Evolutionary conservation across 92 coral and sea anemone genomes (phyloP).

Genomic region (Palythoa grandiflora): DNA sequence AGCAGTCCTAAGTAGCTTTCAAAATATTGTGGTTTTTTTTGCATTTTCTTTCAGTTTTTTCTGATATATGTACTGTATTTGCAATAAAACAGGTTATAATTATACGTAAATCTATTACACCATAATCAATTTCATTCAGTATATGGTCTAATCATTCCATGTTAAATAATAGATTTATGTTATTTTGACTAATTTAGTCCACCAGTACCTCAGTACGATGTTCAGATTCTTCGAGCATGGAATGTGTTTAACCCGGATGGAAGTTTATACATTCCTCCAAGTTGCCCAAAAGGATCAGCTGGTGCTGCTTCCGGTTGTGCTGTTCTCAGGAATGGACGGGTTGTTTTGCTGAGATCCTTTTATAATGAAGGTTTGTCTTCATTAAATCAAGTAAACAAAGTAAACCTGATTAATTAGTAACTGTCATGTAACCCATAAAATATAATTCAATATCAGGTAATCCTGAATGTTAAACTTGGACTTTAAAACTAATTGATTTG

Average conservation of each 20-base stretch:
- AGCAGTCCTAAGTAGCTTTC: not conserved
- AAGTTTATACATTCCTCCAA: not conserved
- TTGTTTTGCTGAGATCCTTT: not conserved
- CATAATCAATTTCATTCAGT: too few species aligned
- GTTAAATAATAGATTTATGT: too few species aligned
- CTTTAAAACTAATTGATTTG: too few species aligned
- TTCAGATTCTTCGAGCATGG: not conserved
- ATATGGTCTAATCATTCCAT: too few species aligned
- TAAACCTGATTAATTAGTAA: too few species aligned
- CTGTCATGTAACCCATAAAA: too few species aligned
- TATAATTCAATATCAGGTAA: too few species aligned
- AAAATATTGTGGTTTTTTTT: not conserved
- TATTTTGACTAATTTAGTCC: not conserved
- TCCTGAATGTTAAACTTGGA: too few species aligned
- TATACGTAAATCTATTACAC: too few species aligned
- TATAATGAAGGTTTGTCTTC: constrained; percentile 12
- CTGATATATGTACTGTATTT: not conserved
- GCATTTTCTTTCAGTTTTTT: constrained; percentile 2
- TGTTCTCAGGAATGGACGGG: not conserved
- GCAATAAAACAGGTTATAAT: not conserved
- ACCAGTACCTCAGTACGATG: constrained; percentile 13
- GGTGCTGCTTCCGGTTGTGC: not conserved
- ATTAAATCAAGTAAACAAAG: too few species aligned
- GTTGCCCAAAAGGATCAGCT: constrained; percentile 9
- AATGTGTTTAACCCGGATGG: constrained; percentile 3